Conservation (phyloP, 2,888 invertebrate genomes). For the Xestia ashworthii region DNA sequence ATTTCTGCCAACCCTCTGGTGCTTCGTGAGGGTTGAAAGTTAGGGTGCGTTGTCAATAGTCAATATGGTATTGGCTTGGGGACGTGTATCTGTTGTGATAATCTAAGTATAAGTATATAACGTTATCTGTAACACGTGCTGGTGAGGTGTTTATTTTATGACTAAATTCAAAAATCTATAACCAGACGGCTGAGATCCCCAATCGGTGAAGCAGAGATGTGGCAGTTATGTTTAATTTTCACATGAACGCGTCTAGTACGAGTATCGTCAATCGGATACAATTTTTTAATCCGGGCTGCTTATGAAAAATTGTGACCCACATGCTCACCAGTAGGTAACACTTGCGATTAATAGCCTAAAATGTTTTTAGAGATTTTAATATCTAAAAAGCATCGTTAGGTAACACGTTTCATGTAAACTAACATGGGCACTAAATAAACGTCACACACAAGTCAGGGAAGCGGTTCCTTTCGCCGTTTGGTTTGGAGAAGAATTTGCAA, state of each 20-base stretch:
- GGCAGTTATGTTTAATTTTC: neutral
- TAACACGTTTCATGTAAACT: neutral
- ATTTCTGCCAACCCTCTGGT: conserved; percentile 79
- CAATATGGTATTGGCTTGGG: conserved; percentile 69
- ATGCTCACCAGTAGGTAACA: too few species aligned
- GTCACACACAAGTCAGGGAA: neutral
- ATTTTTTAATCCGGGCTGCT: neutral
- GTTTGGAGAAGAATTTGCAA: too few species aligned
- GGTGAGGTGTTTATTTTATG: conserved; percentile 27
- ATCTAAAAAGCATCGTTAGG: too few species aligned
- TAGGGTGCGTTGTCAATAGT: conserved; percentile 73
- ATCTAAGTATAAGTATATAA: conserved; percentile 24
- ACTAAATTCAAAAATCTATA: neutral
- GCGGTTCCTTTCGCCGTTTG: neutral
- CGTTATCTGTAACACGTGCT: conserved; percentile 17
- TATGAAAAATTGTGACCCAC: too few species aligned
- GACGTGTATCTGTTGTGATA: conserved; percentile 42
- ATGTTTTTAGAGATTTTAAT: neutral
- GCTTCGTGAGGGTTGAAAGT: conserved; percentile 72
- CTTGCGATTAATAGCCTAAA: too few species aligned
- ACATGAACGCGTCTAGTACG: neutral
- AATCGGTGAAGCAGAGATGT: neutral
- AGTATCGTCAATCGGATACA: neutral
- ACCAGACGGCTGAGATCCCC: neutral
- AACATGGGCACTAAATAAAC: neutral